Conservation (phyloP, 2,797 vertebrate genomes). For the Leptoclinus maculatus region DNA sequence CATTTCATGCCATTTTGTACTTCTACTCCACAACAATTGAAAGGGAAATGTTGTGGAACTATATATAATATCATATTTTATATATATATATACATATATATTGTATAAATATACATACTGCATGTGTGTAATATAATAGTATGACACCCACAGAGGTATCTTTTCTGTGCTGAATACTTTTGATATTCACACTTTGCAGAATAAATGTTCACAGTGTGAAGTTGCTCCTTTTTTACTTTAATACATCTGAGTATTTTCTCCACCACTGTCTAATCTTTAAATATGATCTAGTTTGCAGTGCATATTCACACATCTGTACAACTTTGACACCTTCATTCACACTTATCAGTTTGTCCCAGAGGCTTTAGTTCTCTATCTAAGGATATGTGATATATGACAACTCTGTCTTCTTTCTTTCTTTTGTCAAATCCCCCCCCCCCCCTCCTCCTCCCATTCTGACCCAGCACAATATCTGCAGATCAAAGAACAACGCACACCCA, state of each 20-base stretch:
- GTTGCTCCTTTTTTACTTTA: constrained; percentile 6
- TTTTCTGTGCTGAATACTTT: not conserved
- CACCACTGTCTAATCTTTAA: not conserved
- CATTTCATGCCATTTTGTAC: not conserved
- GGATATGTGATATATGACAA: constrained; percentile 23
- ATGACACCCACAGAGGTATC: not conserved
- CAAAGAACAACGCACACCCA: constrained; percentile 23
- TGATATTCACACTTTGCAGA: not conserved
- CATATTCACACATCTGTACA: constrained; percentile 31
- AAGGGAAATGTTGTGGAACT: not conserved
- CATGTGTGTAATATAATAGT: not conserved
- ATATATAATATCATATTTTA: not conserved
- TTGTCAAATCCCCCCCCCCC: not conserved
- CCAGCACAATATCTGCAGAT: constrained; percentile 34
- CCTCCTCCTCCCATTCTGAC: not conserved
- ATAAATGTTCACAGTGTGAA: not conserved
- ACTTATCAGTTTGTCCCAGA: constrained; percentile 20
- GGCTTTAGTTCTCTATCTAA: constrained; percentile 15
- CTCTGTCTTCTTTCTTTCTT: constrained; percentile 28
- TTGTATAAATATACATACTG: not conserved
- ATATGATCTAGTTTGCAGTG: constrained; percentile 8
- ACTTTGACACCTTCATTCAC: constrained; percentile 35
- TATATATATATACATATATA: not conserved
- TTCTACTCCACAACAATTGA: not conserved
- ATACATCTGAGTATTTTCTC: not conserved